These are phyloP conservation scores for Orientallactaga bullata DNA, from an alignment of 2,113 vertebrate genomes.

Conservation along the genomic window DNA sequence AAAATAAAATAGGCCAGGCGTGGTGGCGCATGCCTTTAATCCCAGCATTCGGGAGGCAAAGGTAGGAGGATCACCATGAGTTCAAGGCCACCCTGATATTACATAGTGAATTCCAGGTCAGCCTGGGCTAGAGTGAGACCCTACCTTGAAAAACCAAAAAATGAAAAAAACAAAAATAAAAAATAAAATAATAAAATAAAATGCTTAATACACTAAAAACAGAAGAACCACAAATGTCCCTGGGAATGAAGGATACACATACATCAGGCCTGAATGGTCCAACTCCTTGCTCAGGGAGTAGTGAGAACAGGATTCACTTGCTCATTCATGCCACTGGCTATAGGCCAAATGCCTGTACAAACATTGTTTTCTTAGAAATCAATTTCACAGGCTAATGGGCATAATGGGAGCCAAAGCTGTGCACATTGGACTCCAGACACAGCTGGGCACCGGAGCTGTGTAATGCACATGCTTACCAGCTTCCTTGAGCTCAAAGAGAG, in stretches of 20 bases:
- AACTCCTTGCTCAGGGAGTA: background rate
- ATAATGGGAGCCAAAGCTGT: conserved; percentile 34
- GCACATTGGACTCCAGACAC: background rate
- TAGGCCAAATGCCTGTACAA: conserved; percentile 49
- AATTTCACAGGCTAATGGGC: conserved; percentile 55
- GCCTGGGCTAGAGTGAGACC: too few species aligned
- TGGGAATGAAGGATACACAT: background rate
- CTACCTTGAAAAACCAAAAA: too few species aligned
- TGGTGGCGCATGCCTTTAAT: too few species aligned
- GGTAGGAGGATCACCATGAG: too few species aligned
- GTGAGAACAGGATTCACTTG: background rate
- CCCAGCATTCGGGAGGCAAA: too few species aligned
- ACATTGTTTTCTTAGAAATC: conserved; percentile 38
- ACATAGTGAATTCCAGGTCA: too few species aligned
- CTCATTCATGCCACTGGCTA: background rate
- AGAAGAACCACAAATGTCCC: background rate
- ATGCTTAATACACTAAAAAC: background rate
- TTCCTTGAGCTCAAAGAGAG: background rate
- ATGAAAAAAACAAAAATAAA: too few species aligned
- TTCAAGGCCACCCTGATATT: too few species aligned
- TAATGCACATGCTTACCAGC: background rate
- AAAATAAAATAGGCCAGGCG: background rate
- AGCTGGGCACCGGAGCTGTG: background rate
- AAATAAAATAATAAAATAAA: background rate
- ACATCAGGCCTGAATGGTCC: background rate